phyloP scores from a whole-genome alignment of 2,113 vertebrate genomes.

The Notarius quadriscutis region DNA sequence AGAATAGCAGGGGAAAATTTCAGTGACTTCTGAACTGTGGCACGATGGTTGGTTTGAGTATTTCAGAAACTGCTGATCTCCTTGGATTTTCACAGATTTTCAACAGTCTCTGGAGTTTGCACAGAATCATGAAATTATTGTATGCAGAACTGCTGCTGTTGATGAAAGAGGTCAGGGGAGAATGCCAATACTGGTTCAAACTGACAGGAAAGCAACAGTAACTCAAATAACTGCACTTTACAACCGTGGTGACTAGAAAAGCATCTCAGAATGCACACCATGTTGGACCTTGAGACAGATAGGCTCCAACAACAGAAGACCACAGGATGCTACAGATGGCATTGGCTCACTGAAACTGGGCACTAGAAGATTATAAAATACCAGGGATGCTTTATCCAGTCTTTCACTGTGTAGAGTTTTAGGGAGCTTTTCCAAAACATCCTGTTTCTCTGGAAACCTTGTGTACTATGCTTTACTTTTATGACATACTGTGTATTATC shows the following conservation, averaged over 20 bases:
- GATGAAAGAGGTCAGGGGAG: background rate
- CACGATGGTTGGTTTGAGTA: background rate
- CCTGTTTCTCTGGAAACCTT: background rate
- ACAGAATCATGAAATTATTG: background rate
- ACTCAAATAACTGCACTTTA: background rate
- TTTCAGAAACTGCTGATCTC: background rate
- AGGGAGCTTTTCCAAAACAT: background rate
- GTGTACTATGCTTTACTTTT: background rate
- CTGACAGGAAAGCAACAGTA: background rate
- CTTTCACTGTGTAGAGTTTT: background rate
- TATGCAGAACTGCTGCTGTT: background rate
- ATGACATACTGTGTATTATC: background rate
- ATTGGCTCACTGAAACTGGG: background rate
- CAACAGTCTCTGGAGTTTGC: background rate
- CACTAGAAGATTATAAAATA: background rate
- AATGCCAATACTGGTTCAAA: background rate
- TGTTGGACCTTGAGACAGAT: no score
- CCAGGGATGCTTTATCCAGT: background rate
- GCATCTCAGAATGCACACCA: background rate
- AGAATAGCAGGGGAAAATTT: background rate
- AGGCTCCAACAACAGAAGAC: background rate
- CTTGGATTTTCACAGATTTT: background rate
- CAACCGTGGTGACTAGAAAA: background rate
- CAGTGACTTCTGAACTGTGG: background rate
- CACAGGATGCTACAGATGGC: background rate